Evolutionary conservation across 2,888 invertebrate genomes (phyloP).

Genomic region (Oligia strigilis): DNA sequence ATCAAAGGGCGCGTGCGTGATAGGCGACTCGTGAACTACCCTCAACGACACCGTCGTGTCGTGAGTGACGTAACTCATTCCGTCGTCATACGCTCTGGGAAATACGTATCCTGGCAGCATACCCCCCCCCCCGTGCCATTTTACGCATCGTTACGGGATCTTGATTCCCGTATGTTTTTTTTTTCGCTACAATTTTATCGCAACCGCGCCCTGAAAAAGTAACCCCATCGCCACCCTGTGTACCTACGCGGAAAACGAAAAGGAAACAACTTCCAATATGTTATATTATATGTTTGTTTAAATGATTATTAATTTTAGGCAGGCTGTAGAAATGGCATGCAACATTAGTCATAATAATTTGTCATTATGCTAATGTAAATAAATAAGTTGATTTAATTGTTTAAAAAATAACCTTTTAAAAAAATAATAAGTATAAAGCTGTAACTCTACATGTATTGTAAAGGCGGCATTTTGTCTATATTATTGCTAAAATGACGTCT

Average conservation of each 20-base stretch:
- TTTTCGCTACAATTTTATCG: not conserved
- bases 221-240: not conserved
- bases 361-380: not conserved
- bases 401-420: not conserved
- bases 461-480: not conserved
- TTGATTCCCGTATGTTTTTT: not conserved
- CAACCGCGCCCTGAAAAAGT: not conserved
- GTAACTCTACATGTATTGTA: not conserved
- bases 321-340: no score
- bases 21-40: not conserved
- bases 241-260: slow-evolving; percentile 7
- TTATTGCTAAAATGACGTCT: not conserved
- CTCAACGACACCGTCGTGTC: not conserved
- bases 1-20: no score
- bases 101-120: not conserved
- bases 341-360: not conserved
- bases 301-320: not conserved
- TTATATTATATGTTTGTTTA: not conserved
- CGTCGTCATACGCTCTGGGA: not conserved
- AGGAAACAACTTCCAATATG: not conserved
- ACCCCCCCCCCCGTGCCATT: not conserved
- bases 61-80: not conserved
- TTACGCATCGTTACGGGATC: not conserved
- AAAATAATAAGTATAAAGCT: not conserved
- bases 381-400: not conserved